Base-by-base conservation (phyloP, 2,797 vertebrate species). In the Podarcis siculus region DNA sequence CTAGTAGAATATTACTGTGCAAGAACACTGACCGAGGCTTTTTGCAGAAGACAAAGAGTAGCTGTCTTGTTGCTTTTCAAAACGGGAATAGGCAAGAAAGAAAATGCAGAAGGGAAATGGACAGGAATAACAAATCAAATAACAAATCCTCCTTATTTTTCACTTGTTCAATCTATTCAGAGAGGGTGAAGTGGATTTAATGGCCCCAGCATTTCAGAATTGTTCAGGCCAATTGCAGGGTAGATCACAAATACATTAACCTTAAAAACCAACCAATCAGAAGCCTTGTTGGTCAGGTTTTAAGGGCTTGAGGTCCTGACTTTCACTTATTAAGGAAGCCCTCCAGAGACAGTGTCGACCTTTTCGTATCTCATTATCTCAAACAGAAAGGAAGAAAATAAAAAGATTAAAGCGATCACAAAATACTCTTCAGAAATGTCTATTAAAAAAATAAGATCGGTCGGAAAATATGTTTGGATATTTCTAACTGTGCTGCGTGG, bases 381-480 rank as follows among this genome's bases (percentile, higher is more conserved):
- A 86, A 88, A 87, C 90, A 86, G 61, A 94, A 69, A 75, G 77
- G 42, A 37, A 76, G 72, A 61, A 73, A 82, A 61, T 90, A 91
- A 95, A 92, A 94, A 95, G 10, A 55, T 30, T 67, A 85, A 89
- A 95, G 94, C 92, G 13, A 93, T 93, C 94, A 95, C 95, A 96
- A 96, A 96, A 96, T 95, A 96, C 94, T 95, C 94, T 96, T 95
- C 91, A 0, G 94, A 95, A 93, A 95, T 94, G 93, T 96, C 96
- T 96, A 96, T 97, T 97, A 97, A 97, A 97, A 97, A 97, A 97
- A 97, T 97, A 97, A 97, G 97, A 97, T 98, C 97, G 92, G 96
- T 98, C 96, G 97, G 97, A 98, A 96, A 97, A 97, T 98, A 98
- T 98, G 98, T 98, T 98, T 98, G 98, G 97, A 98, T 55, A 55